Evolutionary conservation across 2,113 vertebrate genomes (phyloP).

Genomic region (Grus americana): DNA sequence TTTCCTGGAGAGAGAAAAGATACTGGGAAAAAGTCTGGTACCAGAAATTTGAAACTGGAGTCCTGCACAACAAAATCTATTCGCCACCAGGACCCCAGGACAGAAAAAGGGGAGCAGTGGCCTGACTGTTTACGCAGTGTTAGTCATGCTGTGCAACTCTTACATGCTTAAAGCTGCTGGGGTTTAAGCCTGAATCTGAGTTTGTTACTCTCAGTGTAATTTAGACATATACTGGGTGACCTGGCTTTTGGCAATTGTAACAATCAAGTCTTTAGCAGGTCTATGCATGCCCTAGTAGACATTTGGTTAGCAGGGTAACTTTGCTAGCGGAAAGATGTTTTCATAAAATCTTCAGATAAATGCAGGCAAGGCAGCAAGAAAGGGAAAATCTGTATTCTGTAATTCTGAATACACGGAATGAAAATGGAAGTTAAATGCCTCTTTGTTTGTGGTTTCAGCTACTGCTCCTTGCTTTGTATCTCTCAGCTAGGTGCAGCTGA

Average conservation of each 20-base stretch:
- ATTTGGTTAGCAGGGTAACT: not conserved
- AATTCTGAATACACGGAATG: not conserved
- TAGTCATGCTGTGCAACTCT: not conserved
- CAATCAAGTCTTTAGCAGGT: not conserved
- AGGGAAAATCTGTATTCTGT: not conserved
- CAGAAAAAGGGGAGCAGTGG: not conserved
- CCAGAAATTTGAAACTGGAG: not conserved
- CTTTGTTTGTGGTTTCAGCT: not conserved
- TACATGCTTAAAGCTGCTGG: not conserved
- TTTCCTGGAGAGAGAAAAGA: not conserved
- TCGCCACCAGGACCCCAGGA: not conserved
- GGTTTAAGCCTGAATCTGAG: not conserved
- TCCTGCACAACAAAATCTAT: not conserved
- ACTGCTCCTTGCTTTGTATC: not conserved
- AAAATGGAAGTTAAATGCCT: not conserved
- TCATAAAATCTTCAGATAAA: not conserved
- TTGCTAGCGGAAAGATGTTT: not conserved
- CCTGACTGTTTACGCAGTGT: not conserved
- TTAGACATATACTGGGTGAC: not conserved
- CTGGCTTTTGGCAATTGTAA: not conserved
- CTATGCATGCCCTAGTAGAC: not conserved
- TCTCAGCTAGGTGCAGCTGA: not conserved
- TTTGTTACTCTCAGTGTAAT: not conserved
- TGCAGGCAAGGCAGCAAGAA: not conserved
- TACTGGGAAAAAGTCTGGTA: not conserved